Percentiles rank a stretch among this genome's conserved stretches.
These are phyloP conservation scores for Hycleus cichorii DNA, from an alignment of 1,140 invertebrate species.

Conservation along the genomic window DNA sequence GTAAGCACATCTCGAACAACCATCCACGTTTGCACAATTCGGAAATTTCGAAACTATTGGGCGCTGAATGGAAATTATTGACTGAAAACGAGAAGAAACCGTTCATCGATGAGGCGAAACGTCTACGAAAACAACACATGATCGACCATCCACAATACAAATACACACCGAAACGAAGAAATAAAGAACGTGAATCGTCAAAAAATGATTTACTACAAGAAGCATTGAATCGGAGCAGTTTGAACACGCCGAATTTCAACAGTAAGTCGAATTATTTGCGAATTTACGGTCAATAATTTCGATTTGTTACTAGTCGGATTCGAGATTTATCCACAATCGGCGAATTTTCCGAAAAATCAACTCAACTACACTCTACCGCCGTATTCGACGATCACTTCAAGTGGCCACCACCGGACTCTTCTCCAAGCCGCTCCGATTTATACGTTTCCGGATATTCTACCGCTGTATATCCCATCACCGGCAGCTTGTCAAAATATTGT, in stretches of 20 bases:
- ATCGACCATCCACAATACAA: slow-evolving; percentile 68
- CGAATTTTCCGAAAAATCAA: not conserved
- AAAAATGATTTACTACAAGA: slow-evolving; percentile 4
- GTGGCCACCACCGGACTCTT: too few species aligned
- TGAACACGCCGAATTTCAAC: not conserved
- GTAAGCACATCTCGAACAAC: slow-evolving; percentile 69
- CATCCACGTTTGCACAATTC: slow-evolving; percentile 77
- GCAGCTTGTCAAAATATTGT: not conserved
- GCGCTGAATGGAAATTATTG: slow-evolving; percentile 62
- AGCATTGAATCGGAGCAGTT: not conserved
- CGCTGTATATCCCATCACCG: not conserved
- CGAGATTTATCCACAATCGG: not conserved
- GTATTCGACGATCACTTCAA: not conserved
- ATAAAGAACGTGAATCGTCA: slow-evolving; percentile 40
- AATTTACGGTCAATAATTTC: too few species aligned
- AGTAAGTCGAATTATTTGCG: not conserved
- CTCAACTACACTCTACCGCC: not conserved
- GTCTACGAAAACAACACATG: slow-evolving; percentile 66
- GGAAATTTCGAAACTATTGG: slow-evolving; percentile 65
- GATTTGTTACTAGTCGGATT: not conserved
- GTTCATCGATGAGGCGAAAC: slow-evolving; percentile 78
- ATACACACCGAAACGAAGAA: slow-evolving; percentile 61
- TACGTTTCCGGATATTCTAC: too few species aligned
- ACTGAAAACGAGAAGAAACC: slow-evolving; percentile 62
- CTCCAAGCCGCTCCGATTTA: too few species aligned